Evolutionary conservation across 2,888 invertebrate genomes (phyloP), one percentile per base, ranked within the genome.

Genomic region (Nomada lathburiana): DNA sequence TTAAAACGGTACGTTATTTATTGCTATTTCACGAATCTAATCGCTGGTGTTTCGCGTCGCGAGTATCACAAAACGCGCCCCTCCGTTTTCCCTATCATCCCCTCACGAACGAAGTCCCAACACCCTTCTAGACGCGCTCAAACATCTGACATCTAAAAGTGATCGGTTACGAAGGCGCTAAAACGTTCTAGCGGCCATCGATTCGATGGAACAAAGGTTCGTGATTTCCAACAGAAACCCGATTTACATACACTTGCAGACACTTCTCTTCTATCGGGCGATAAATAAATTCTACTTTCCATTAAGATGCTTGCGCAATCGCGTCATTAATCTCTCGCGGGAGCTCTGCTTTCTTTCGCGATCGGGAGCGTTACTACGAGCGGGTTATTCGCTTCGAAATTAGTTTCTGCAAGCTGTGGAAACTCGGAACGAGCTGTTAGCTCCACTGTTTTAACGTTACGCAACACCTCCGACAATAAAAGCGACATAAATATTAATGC

Each of bases 401-500:
- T 60, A 36, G 60, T 36, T 50, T n/a, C 47, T 11, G 13, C 26
- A 59, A 18, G 42, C 67, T 36, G 23, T 29, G 13, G 20, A 60
- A 36, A 53, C 36, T 42, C 20, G 9, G 18, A 7, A 4, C 18
- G 7, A 18, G 16, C 18, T 2, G 52, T 52, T n/a, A 11, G 29
- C 52, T 5, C n/a, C 13, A 16, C 18, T 53, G 42, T 72, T 36
- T 42, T 23, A 1, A 29, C 47, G 70, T 59, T 60, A 64, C 26
- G 53, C 55, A 55, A 64, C 53, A 10, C 36, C 55, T 36, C 20
- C 29, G 52, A 26, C 36, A 63, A 71, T 50, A 63, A 76, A 71
- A 55, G 16, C 10, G 55, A 44, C 62, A 76, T 63, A 71, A 73
- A 60, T 77, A 77, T 73, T 73, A 65, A 73, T 65, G 52, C 20